Evolutionary conservation across 2,888 invertebrate species (phyloP), one percentile per base, ranked within the genome.

Genomic region (Agrochola circellaris): DNA sequence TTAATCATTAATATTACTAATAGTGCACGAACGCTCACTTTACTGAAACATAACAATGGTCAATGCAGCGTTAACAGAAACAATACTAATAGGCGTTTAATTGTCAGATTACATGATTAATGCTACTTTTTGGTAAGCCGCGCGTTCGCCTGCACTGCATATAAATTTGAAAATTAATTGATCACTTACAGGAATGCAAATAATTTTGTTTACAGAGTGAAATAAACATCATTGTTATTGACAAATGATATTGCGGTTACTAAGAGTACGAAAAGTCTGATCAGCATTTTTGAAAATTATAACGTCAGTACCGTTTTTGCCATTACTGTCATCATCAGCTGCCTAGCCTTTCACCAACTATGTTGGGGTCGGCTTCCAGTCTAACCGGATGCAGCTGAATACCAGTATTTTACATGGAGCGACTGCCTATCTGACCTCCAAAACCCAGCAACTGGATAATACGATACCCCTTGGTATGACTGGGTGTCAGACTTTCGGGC

Each of bases 21-120:
- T 54, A 56, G 13, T 38, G 48, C 72, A 73, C 51, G 60, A 15
- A 17, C 56, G 67, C 73, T 42, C 56, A 65, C 65, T 77, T 64
- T n/a, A 72, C 74, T 64, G 42, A 66, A 80, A 67, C 77, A 77
- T 77, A 83, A 84, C 83, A 82, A 69, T 71, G 66, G 71, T 65
- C 73, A 69, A 86, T 51, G 69, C 26, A 48, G 71, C 84, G 84
- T 73, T 84, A 75, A 75, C 65, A 73, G 48, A 74, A 84, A 83
- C 79, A 79, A 58, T 79, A 67, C 13, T 75, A 66, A 86, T 54
- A 42, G 4, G 69, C 85, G 77, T 73, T 66, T 75, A 84, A 87
- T 85, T 84, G 69, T 45, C 72, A 70, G 54, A 84, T 84, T 75
- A 74, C 26, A 73, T 77, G 62, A 84, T 76, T 74, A 75, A 66